Conservation (phyloP, 2,888 invertebrate genomes). For the Disparrhopalites patrizii region DNA sequence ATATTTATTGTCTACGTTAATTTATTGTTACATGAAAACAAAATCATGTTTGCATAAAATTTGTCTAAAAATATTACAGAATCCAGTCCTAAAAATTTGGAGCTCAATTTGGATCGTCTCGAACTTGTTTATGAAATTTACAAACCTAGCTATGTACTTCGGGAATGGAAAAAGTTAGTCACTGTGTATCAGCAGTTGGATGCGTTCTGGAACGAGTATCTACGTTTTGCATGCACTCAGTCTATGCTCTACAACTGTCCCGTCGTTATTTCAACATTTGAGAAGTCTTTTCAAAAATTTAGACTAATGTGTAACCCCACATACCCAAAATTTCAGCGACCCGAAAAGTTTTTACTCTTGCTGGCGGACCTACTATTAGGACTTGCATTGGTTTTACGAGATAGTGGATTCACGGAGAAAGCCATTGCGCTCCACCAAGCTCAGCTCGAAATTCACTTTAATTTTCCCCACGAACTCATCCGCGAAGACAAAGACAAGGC, state of each 20-base stretch:
- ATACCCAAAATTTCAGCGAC: conserved; percentile 45
- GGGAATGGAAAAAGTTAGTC: conserved; percentile 44
- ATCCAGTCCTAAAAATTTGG: conserved; percentile 37
- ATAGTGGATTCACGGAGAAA: conserved; percentile 40
- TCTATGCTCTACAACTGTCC: conserved; percentile 37
- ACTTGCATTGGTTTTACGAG: conserved; percentile 35
- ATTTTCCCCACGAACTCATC: conserved; percentile 27
- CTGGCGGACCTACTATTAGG: conserved; percentile 37
- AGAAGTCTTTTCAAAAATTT: conserved; percentile 42
- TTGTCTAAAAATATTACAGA: conserved; percentile 29
- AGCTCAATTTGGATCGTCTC: conserved; percentile 37
- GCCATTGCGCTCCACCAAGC: conserved; percentile 42
- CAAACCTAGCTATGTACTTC: conserved; percentile 38
- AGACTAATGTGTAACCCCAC: conserved; percentile 40
- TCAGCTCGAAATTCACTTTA: conserved; percentile 45
- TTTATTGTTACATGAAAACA: neutral
- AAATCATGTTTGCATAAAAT: conserved; percentile 9
- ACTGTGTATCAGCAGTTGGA: conserved; percentile 36
- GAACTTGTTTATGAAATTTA: conserved; percentile 38
- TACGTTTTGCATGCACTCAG: conserved; percentile 38
- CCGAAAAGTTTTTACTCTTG: conserved; percentile 39
- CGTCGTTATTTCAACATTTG: conserved; percentile 26
- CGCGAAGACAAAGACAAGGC: neutral
- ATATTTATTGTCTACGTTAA: neutral
- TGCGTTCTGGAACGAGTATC: conserved; percentile 43